Evolutionary conservation across 1,140 invertebrate species (phyloP).

Genomic region (Tetraneura akinire): DNA sequence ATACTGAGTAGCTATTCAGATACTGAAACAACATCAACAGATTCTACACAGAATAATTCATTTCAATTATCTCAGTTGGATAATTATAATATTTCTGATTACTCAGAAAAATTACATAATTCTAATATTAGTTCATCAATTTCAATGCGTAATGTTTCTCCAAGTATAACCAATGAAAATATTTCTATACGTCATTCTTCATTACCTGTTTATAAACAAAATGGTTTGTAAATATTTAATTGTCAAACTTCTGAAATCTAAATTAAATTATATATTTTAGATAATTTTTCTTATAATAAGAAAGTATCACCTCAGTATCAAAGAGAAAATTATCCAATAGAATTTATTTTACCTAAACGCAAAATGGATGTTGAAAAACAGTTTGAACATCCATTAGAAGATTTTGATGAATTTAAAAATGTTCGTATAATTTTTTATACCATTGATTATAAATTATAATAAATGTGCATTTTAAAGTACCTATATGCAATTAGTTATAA

Average conservation of each 20-base stretch:
- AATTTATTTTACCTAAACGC: not conserved
- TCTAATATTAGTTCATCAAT: slow-evolving; percentile 22
- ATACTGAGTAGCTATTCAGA: slow-evolving; percentile 41
- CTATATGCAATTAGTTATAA: too few relatives aligned
- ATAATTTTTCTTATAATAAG: slow-evolving; percentile 35
- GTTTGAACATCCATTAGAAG: slow-evolving; percentile 15
- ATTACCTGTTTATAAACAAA: slow-evolving; percentile 40
- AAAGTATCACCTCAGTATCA: slow-evolving; percentile 19
- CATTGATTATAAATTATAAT: too few relatives aligned
- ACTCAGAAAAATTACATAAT: not conserved
- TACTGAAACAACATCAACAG: slow-evolving; percentile 16
- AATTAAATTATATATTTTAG: not conserved
- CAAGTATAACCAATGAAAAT: not conserved
- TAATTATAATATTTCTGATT: slow-evolving; percentile 8
- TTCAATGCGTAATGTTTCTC: slow-evolving; percentile 37
- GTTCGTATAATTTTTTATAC: too few relatives aligned
- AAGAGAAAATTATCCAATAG: slow-evolving; percentile 5
- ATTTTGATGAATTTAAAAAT: slow-evolving; percentile 33
- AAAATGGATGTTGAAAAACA: not conserved
- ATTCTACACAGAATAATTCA: slow-evolving; percentile 18
- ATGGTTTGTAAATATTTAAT: slow-evolving; percentile 3
- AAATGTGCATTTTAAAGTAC: too few relatives aligned
- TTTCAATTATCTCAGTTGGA: slow-evolving; percentile 9
- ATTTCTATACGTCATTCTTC: slow-evolving; percentile 22
- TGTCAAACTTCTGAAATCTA: not conserved